Conservation (phyloP, 2,113 vertebrate species). For the Cacatua alba region DNA sequence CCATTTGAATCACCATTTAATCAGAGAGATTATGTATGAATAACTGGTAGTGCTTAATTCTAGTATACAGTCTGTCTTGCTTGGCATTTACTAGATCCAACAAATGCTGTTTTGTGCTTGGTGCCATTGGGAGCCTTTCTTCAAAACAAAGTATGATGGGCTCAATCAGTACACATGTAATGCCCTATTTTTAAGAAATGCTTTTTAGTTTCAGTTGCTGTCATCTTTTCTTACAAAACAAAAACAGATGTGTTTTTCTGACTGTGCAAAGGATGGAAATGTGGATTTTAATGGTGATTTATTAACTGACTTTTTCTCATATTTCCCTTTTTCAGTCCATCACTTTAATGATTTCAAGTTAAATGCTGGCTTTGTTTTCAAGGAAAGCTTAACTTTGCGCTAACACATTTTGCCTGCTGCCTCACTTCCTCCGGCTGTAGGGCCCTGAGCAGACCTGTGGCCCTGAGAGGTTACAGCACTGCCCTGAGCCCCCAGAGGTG, state of each 20-base stretch:
- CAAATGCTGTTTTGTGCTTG: not conserved
- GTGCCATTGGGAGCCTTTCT: not conserved
- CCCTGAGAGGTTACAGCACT: not conserved
- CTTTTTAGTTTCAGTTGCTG: not conserved
- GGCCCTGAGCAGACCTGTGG: not conserved
- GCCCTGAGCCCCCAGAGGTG: too few species aligned
- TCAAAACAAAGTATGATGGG: not conserved
- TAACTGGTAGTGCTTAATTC: not conserved
- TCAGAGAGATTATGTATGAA: not conserved
- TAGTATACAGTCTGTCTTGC: not conserved
- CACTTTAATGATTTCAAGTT: not conserved
- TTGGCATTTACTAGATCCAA: not conserved
- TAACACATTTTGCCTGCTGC: fast-evolving
- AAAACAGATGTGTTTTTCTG: not conserved
- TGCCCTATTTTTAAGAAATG: not conserved
- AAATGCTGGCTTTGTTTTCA: fast-evolving
- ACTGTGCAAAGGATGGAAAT: not conserved
- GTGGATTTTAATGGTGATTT: not conserved
- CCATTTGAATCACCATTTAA: not conserved
- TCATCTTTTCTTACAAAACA: not conserved
- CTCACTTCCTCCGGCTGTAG: not conserved
- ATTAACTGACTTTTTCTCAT: not conserved
- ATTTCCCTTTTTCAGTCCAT: not conserved
- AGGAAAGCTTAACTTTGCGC: not conserved
- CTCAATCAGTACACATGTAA: not conserved